Percentiles rank a stretch among this genome's conserved stretches.
Evolutionary conservation across 2,797 vertebrate genomes (phyloP).

Genomic region (Xenops minutus): DNA sequence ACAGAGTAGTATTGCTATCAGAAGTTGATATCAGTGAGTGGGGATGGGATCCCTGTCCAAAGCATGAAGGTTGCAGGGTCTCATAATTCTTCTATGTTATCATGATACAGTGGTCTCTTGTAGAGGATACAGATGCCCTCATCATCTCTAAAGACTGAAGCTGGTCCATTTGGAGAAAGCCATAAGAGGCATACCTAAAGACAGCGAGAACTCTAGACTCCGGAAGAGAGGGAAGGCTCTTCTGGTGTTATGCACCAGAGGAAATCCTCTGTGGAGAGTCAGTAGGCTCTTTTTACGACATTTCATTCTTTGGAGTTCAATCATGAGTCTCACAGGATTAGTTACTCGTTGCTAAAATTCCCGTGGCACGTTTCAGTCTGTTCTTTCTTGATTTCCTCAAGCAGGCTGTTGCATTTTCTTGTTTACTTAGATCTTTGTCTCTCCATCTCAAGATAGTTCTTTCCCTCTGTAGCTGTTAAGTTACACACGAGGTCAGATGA

Average conservation of each 20-base stretch:
- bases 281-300: neutral
- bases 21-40: neutral
- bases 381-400: neutral
- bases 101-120: neutral
- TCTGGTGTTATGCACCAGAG: neutral
- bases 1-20: neutral
- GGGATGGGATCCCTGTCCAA: neutral
- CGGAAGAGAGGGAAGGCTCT: neutral
- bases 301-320: neutral
- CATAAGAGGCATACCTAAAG: neutral
- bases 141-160: neutral
- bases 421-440: conserved; percentile 11
- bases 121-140: neutral
- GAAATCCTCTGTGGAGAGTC: neutral
- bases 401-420: neutral
- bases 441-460: neutral
- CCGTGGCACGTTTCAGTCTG: accelerated
- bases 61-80: neutral
- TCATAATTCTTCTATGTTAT: neutral
- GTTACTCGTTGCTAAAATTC: neutral
- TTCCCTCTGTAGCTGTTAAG: conserved; percentile 42
- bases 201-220: neutral
- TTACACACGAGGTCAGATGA: conserved; percentile 15
- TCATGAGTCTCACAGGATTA: neutral
- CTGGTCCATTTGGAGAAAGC: neutral